Evolutionary conservation across 2,888 invertebrate species (phyloP), one percentile per base, ranked within the genome.

Genomic region (Mesorhabditis spiculigera): DNA sequence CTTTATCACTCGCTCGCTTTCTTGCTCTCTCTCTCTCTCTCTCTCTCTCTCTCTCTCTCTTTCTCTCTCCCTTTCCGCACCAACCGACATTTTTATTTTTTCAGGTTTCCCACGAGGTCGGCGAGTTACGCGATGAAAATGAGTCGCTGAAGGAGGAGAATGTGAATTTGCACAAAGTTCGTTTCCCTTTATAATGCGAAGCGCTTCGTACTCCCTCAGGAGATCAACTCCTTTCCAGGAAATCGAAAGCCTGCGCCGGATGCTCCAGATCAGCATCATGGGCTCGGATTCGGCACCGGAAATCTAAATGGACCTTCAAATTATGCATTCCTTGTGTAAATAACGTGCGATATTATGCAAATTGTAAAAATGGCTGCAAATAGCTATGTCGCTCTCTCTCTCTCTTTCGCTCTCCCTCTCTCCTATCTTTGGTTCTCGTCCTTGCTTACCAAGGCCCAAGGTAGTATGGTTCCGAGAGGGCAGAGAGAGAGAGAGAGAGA

Each of bases 101-200:
- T 28, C 58, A 50, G 58, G 10, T 50, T 10, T 13, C n/a, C 13
- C 45, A 58, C 8, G 63, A n/a, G 63, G n/a, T 63, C 58, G 58
- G 58, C n/a, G 58, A 74, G 63, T 8, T 74, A 65, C 45, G 63
- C 16, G 74, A 70, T 5, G 74, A 72, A 13, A 71, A 68, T n/a
- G 74, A 74, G 43, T 74, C 70, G 45, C 65, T 74, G 43, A 72
- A 69, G 45, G 74, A 74, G 66, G 72, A 74, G 64, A 50, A 50
- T 50, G 58, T 50, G 58, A 50, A 50, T 50, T 50, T 50, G n/a
- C 58, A 50, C 3, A 50, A 50, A 50, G 58, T 50, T 13, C 8
- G 58, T 50, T 50, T 50, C n/a, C 28, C 3, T 28, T 28, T 3
- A 28, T n/a, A 50, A 50, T 50, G 3, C n/a, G 58, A 50, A 50